phyloP scores from a whole-genome alignment of 1,140 invertebrate species.

The Drosophila kanapiae region DNA sequence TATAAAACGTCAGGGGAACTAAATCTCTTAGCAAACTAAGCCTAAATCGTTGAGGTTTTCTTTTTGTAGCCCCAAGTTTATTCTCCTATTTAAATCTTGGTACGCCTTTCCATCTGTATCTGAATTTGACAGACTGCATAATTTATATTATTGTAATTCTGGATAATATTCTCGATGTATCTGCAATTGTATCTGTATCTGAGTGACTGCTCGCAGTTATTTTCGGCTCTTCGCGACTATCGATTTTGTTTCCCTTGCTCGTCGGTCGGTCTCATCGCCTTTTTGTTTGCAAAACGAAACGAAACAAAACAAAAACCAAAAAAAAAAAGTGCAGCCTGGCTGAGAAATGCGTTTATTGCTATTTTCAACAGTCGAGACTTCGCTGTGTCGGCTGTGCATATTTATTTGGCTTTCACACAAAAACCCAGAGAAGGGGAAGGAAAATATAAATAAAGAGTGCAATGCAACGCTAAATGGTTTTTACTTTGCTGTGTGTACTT shows the following conservation, averaged over 20 bases:
- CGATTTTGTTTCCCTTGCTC: slow-evolving; percentile 25
- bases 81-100: neutral
- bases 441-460: slow-evolving; percentile 27
- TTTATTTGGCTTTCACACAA: slow-evolving; percentile 57
- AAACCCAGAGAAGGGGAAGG: slow-evolving; percentile 8
- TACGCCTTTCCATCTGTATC: neutral
- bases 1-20: neutral
- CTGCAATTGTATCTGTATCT: slow-evolving; percentile 28
- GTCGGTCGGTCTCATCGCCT: slow-evolving; percentile 12
- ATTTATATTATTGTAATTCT: slow-evolving; percentile 7
- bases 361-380: slow-evolving; percentile 59
- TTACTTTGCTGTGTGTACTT: slow-evolving; percentile 27
- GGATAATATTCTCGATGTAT: slow-evolving; percentile 1
- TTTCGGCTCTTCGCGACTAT: slow-evolving; percentile 41
- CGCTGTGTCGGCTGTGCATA: slow-evolving; percentile 47
- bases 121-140: neutral
- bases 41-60: neutral
- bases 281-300: slow-evolving; percentile 53
- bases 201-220: slow-evolving; percentile 11
- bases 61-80: neutral
- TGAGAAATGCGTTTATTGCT: slow-evolving; percentile 76
- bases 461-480: slow-evolving; percentile 32
- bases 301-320: slow-evolving; percentile 56
- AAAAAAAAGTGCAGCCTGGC: slow-evolving; percentile 53
- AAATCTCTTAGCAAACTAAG: neutral